Conservation (phyloP, 2,888 invertebrate genomes). For the Frankliniella fusca region DNA sequence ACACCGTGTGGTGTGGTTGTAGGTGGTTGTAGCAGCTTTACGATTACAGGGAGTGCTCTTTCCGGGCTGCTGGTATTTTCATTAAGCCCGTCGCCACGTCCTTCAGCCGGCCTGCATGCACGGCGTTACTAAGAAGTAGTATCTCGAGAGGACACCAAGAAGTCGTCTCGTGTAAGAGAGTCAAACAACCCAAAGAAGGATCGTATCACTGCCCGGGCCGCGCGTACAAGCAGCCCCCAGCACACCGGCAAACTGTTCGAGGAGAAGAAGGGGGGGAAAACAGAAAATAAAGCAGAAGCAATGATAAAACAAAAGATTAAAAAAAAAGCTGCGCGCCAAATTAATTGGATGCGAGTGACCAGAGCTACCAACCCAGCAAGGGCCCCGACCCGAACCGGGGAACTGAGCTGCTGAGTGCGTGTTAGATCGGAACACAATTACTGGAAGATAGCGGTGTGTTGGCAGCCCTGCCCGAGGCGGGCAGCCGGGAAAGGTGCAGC, state of each 20-base stretch:
- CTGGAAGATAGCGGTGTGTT: conserved; percentile 17
- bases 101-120: too few relatives aligned
- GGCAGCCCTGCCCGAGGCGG: neutral
- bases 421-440: conserved; percentile 23
- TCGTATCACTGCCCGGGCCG: neutral
- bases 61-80: too few relatives aligned
- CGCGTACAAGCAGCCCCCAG: neutral
- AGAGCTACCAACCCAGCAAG: too few relatives aligned
- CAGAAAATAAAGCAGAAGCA: neutral
- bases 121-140: too few relatives aligned
- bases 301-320: neutral
- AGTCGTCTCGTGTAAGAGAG: too few relatives aligned
- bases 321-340: neutral
- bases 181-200: neutral
- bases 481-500: neutral
- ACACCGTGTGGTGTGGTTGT: too few relatives aligned
- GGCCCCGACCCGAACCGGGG: neutral
- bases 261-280: neutral
- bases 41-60: neutral
- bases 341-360: neutral
- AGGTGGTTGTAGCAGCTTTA: too few relatives aligned
- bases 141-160: too few relatives aligned
- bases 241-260: neutral
- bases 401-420: neutral
- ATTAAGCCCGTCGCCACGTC: too few relatives aligned